Percentiles rank a stretch among this genome's conserved stretches.
phyloP scores from a whole-genome alignment of 2,797 vertebrate genomes.

The Lepidocolaptes lacrymiger region DNA sequence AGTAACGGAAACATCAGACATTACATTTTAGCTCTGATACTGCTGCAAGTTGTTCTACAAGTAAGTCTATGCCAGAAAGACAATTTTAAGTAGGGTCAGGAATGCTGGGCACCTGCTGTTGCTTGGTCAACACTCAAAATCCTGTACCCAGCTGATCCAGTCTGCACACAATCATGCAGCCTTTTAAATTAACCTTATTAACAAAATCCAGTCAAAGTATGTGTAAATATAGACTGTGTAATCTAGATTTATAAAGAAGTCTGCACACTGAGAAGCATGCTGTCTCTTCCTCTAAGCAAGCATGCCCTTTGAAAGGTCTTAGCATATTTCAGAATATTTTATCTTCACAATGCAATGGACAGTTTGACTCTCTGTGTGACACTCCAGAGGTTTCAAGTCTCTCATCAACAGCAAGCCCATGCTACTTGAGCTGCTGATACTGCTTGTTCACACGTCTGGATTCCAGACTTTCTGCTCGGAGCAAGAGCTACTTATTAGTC shows the following conservation, averaged over 20 bases:
- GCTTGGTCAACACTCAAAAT: constrained; percentile 31
- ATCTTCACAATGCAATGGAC: background rate
- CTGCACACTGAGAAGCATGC: background rate
- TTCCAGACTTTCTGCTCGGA: background rate
- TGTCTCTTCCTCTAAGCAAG: background rate
- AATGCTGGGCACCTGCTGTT: background rate
- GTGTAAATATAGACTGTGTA: constrained; percentile 36
- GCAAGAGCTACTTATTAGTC: background rate
- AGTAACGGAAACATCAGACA: background rate
- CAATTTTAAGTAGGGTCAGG: background rate
- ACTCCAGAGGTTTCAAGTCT: background rate
- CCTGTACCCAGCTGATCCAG: background rate
- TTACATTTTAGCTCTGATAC: background rate
- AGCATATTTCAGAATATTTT: background rate
- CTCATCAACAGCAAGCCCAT: background rate
- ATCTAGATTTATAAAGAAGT: background rate
- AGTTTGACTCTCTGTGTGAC: background rate
- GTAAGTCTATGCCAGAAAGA: background rate
- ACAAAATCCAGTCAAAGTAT: constrained; percentile 29
- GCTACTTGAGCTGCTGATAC: background rate
- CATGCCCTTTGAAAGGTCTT: background rate
- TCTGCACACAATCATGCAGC: background rate
- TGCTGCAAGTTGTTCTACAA: background rate
- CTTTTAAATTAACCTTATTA: constrained; percentile 40
- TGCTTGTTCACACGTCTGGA: background rate